phyloP scores from a whole-genome alignment of 30 jellyfish, hydroid and myxozoan genomes.

The Turritopsis dohrnii region DNA sequence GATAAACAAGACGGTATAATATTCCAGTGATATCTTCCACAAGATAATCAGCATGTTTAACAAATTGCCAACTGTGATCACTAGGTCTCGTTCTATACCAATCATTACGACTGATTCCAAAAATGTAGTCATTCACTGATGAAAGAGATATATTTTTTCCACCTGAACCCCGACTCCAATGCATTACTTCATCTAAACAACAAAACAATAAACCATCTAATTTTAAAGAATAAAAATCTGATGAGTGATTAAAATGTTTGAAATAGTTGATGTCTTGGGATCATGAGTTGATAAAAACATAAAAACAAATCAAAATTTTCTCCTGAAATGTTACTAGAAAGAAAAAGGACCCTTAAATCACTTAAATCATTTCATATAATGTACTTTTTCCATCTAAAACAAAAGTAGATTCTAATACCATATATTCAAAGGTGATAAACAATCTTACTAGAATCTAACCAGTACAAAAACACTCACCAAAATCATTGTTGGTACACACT shows the following conservation, averaged over 20 bases:
- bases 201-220: not conserved
- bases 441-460: too few species aligned
- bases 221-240: not conserved
- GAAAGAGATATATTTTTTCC: not conserved
- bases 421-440: too few species aligned
- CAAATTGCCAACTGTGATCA: not conserved
- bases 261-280: too few species aligned
- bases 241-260: not conserved
- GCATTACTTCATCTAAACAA: not conserved
- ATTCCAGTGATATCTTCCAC: not conserved
- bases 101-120: not conserved
- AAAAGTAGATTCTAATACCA: too few species aligned
- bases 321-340: too few species aligned
- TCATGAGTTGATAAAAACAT: too few species aligned
- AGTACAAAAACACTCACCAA: not conserved
- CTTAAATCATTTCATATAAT: too few species aligned
- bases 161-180: not conserved
- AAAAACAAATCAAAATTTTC: too few species aligned
- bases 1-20: not conserved
- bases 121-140: not conserved
- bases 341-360: too few species aligned
- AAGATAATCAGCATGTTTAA: not conserved
- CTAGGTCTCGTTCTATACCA: not conserved
- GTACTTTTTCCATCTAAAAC: too few species aligned
- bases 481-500: not conserved